phyloP scores from a whole-genome alignment of 2,888 invertebrate genomes.

The Colostygia pectinataria region DNA sequence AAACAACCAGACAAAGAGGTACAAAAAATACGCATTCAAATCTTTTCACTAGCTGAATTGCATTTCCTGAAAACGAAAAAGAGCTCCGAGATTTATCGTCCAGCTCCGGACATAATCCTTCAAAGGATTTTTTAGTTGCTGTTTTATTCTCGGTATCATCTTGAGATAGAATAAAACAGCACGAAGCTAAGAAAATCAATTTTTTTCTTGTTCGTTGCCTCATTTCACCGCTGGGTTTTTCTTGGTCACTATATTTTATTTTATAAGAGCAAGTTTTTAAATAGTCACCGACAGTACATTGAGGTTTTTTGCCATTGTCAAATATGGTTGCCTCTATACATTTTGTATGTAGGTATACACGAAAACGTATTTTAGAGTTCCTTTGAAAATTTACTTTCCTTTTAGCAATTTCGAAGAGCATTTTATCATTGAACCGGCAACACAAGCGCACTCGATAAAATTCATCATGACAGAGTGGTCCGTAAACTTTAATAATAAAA shows the following conservation, averaged over 20 bases:
- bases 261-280: no score
- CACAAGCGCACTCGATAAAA: slow-evolving; percentile 30
- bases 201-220: background rate
- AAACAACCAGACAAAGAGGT: background rate
- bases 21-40: slow-evolving; percentile 14
- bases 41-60: slow-evolving; percentile 3
- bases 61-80: slow-evolving; percentile 18
- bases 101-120: slow-evolving; percentile 20
- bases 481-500: slow-evolving; percentile 48
- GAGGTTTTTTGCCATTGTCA: no score
- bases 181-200: background rate
- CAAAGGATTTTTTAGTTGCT: slow-evolving; percentile 14
- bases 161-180: slow-evolving; percentile 13
- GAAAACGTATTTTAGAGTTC: background rate
- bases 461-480: slow-evolving; percentile 32
- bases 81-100: slow-evolving; percentile 20
- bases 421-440: slow-evolving; percentile 10
- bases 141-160: slow-evolving; percentile 12
- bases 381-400: background rate
- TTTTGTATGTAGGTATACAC: no score
- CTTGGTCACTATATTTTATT: no score
- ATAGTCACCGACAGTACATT: no score
- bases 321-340: no score
- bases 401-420: slow-evolving; percentile 8
- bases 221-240: no score